Evolutionary conservation across 2,888 invertebrate genomes (phyloP), one percentile per base, ranked within the genome.

Genomic region (Lasioglossum zephyrum): DNA sequence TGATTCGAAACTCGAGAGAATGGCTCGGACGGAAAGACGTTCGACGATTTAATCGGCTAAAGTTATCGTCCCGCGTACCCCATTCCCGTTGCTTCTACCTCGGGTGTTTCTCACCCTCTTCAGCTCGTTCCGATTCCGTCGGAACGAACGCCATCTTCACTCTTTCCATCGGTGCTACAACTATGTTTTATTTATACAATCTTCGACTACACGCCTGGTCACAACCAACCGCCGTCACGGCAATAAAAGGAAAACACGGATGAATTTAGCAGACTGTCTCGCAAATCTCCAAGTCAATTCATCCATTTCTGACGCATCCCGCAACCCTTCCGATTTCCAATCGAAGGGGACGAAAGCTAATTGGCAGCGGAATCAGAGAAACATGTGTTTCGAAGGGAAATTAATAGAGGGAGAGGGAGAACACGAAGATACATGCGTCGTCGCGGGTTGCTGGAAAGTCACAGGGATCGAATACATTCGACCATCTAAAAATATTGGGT

Each of bases 111-210:
- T 31, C 31, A 22, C 66, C 66, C 22, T 36, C 16, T 41, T 39
- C 22, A 11, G 36, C 22, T 4, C 39, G 41, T 41, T 70, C n/a
- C n/a, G 41, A 41, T 70, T 22, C n/a, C n/a, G n/a, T 11, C n/a
- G 22, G 69, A 22, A 69, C 69, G 39, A 39, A 73, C 18, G 47
- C 18, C 73, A 47, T 36, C 36, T 31, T 73, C 49, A 4, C 73
- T 22, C 49, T 36, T 49, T 22, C 36, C 49, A 36, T 49, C 49
- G 22, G 31, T 0, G 36, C 4, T 39, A 49, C 60, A 75, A 72
- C 84, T 60, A 82, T 85, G 82, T 85, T 82, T 85, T 82, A 82
- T 85, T 82, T 79, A 82, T 85, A 72, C 73, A 82, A 82, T 73
- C n/a, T 63, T 57, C 47, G 41, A 44, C 49, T 44, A 44, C 53